Evolutionary conservation across 1,140 invertebrate genomes (phyloP), one percentile per base, ranked within the genome.

Genomic region (Drosophila parabipectinata): DNA sequence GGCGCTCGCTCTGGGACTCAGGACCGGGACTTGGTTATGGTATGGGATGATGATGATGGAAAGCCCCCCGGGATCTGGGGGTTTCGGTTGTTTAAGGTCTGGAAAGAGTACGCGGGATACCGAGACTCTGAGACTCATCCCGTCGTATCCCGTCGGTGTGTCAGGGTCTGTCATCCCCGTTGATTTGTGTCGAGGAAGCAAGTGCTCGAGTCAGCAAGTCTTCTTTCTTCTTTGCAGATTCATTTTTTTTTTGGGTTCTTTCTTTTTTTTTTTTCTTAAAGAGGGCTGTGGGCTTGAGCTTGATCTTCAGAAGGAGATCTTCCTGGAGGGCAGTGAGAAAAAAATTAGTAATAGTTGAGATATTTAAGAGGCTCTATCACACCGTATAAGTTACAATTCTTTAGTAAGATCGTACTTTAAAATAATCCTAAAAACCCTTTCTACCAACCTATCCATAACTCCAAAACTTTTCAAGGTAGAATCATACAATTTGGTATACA

Each of bases 111-210:
- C 18, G 18, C 21, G 21, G 21, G 59, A 24, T 2, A 34, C 37
- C 18, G 44, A 7, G 9, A 24, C 18, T 18, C 44, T 18, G 44
- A 8, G 45, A 24, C 54, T 15, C 30, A 58, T 41, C 41, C 30
- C 18, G 18, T 39, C 18, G 51, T 32, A 10, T 4, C n/a, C 34
- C 47, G 7, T 57, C 24, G 45, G 56, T 59, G 72, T 80, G 82
- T 87, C 81, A 84, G 82, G 67, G 68, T 81, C 77, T 79, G 82
- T 84, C 82, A 85, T 82, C 69, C 74, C 77, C 68, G 39, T 53
- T 84, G 82, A 84, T 84, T 84, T 84, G 82, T 85, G 78, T 88
- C 85, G 79, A 87, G 83, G 83, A 88, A 87, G 83, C 83, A 88
- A 87, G 83, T 88, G 78, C 82, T 85, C 71, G 64, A 74, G 78